Conservation (phyloP, 2,797 vertebrate genomes). For the Acrossocheilus wenchowensis region DNA sequence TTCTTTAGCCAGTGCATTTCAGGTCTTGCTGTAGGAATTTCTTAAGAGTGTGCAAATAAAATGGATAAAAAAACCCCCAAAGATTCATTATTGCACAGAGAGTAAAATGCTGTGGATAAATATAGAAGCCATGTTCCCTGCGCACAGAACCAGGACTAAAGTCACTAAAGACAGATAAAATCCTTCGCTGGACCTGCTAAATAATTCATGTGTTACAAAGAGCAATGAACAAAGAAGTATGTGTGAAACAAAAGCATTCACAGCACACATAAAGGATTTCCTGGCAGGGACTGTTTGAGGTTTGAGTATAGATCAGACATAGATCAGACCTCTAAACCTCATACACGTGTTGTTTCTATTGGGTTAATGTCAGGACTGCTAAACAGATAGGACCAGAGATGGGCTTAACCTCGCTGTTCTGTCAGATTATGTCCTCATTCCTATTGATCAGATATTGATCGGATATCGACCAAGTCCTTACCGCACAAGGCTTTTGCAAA, state of each 20-base stretch:
- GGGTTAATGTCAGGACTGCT: background rate
- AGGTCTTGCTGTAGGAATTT: slow-evolving; percentile 5
- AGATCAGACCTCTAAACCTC: slow-evolving; percentile 8
- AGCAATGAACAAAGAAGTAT: slow-evolving; percentile 4
- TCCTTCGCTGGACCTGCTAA: slow-evolving; percentile 12
- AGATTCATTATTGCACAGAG: slow-evolving; percentile 33
- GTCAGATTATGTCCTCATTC: background rate
- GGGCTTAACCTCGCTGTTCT: slow-evolving; percentile 8
- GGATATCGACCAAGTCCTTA: background rate
- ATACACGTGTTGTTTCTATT: background rate
- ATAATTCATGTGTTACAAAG: slow-evolving; percentile 1
- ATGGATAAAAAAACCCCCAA: background rate
- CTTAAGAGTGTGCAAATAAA: background rate
- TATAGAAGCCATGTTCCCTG: slow-evolving; percentile 9
- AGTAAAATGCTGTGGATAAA: slow-evolving; percentile 25
- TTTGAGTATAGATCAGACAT: slow-evolving; percentile 1
- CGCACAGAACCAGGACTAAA: slow-evolving; percentile 29
- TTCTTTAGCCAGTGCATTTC: background rate
- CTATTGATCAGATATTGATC: slow-evolving; percentile 25
- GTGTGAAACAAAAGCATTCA: slow-evolving; percentile 19
- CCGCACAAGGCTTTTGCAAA: background rate
- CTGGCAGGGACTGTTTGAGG: background rate
- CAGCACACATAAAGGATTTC: background rate
- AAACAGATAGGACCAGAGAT: background rate
- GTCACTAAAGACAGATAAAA: slow-evolving; percentile 37